Conservation (phyloP, 2,888 invertebrate genomes). For the Acanthosepion esculentum region DNA sequence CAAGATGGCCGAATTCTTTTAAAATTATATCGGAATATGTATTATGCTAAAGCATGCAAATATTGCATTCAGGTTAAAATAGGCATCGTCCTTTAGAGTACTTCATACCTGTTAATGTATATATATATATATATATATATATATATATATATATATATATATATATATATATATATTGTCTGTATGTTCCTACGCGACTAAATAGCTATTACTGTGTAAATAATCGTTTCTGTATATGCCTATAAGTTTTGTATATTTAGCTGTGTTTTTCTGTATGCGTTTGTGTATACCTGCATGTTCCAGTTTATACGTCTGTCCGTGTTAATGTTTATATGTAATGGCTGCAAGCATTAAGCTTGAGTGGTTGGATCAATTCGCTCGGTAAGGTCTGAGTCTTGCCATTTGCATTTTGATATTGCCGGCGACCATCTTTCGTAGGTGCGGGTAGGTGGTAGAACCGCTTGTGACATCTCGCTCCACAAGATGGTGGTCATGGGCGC, state of each 20-base stretch:
- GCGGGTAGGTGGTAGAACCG: not conserved
- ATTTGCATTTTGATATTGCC: slow-evolving; percentile 25
- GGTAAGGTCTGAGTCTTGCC: not conserved
- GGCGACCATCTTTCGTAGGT: not conserved
- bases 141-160: too few relatives aligned
- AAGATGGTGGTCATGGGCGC: not conserved
- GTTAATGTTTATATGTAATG: not conserved
- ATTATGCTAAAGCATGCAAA: too few relatives aligned
- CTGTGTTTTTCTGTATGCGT: not conserved
- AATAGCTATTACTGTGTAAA: not conserved
- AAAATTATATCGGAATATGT: too few relatives aligned
- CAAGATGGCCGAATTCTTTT: too few relatives aligned
- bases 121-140: too few relatives aligned
- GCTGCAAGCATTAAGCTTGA: not conserved
- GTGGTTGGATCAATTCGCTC: not conserved
- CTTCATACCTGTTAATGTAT: too few relatives aligned
- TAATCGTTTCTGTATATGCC: not conserved
- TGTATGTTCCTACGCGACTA: not conserved
- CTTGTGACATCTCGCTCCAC: not conserved
- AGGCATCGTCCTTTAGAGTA: too few relatives aligned
- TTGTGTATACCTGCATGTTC: not conserved
- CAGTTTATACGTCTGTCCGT: not conserved
- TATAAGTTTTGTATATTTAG: not conserved
- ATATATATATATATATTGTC: too few relatives aligned
- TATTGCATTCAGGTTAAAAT: too few relatives aligned